Base-by-base conservation (phyloP, 2,797 vertebrate species). In the Apogon talboti region DNA sequence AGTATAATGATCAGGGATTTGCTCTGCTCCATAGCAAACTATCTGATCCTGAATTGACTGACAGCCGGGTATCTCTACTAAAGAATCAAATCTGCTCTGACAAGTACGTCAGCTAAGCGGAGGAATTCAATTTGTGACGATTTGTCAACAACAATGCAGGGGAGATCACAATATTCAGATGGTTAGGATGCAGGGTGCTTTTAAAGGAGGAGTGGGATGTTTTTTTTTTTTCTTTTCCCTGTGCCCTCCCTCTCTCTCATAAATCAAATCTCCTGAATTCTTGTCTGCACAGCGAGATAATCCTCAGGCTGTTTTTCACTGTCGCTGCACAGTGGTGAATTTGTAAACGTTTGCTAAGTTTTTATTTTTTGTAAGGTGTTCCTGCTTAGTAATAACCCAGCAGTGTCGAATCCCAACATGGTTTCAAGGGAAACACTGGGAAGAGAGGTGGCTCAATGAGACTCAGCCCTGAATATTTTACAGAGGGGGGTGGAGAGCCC, bases 381-480 rank as follows among this genome's bases (percentile, higher is more conserved):
- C 63, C 65, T 74, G 78, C 80, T 78, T 77, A 56, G 81, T 76
- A 81, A 78, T 85, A 83, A 75, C 66, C 72, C 70, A 72, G 66
- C 73, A 46, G 65, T 83, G 78, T 78, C 40, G 54, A 80, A 76
- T 80, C 88, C 75, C 82, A 79, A 71, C 55, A 18, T 70, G 76
- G 75, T 76, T 77, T 81, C 73, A 78, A 78, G 79, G 56, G 71
- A 83, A 77, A 79, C 52, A 72, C 74, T 55, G 59, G 78, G 71
- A 84, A 66, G 69, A 79, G 79, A 85, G 85, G 87, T 80, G 76
- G 76, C 88, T 88, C 89, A 82, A 74, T 91, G 87, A 84, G 84
- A 85, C 81, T 81, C 57, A 2, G 71, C 87, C 67, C 83, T 92
- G 93, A 92, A 93, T 94, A 92, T 94, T 91, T 92, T 90, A 93